These are phyloP conservation scores for Ibycter americanus DNA, from an alignment of 2,797 vertebrate genomes.

Conservation along the genomic window DNA sequence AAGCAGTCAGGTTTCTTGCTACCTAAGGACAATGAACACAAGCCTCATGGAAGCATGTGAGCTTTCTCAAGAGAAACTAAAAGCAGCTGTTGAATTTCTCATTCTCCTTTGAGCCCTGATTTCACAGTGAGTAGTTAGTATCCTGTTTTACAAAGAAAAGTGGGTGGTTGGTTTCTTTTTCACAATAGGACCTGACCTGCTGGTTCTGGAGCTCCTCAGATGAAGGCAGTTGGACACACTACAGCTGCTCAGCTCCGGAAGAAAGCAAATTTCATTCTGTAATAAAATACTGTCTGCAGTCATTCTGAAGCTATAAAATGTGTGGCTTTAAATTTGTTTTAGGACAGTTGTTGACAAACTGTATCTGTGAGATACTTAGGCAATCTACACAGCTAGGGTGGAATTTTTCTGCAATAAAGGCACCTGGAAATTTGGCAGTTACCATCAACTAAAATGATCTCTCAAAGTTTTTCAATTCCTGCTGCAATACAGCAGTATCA, in stretches of 20 bases:
- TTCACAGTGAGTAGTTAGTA: conserved; percentile 33
- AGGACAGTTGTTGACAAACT: not conserved
- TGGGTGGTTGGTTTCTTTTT: not conserved
- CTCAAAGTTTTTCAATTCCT: not conserved
- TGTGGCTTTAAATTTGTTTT: not conserved
- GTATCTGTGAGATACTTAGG: not conserved
- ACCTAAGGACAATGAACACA: not conserved
- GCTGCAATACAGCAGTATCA: not conserved
- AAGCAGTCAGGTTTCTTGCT: conserved; percentile 25
- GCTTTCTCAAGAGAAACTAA: conserved; percentile 18
- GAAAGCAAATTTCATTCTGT: not conserved
- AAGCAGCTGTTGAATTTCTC: conserved; percentile 56
- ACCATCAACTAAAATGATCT: not conserved
- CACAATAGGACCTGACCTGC: not conserved
- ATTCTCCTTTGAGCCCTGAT: conserved; percentile 5
- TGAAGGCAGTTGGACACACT: not conserved
- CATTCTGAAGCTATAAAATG: not conserved
- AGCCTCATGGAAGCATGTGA: not conserved
- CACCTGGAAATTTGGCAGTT: not conserved
- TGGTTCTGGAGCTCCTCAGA: conserved; percentile 34
- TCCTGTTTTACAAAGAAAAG: conserved; percentile 43
- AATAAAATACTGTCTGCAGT: conserved; percentile 1
- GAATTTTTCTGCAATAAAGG: not conserved
- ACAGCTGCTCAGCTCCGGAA: conserved; percentile 24
- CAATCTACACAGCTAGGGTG: not conserved